Conservation (phyloP, 2,888 invertebrate species). For the Lomographa bimaculata region DNA sequence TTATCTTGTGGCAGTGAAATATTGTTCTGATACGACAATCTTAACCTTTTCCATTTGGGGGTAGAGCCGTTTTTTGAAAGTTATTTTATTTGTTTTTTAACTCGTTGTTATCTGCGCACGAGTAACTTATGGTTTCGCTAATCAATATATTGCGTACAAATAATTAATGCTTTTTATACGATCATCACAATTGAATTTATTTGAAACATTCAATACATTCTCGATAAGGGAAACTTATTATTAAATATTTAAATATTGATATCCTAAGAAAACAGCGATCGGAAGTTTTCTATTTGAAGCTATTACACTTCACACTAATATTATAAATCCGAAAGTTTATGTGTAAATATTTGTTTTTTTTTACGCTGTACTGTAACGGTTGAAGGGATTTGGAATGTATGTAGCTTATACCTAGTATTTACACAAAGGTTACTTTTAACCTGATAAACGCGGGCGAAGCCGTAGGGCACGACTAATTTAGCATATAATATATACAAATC, state of each 20-base stretch:
- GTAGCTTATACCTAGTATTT: too few relatives aligned
- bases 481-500: too few relatives aligned
- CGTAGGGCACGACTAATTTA: too few relatives aligned
- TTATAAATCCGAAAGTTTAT: too few relatives aligned
- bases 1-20: conserved; percentile 51
- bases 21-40: conserved; percentile 50
- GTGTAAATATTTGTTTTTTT: too few relatives aligned
- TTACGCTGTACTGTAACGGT: too few relatives aligned
- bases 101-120: conserved; percentile 39
- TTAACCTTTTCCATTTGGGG: conserved; percentile 53
- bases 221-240: conserved; percentile 55
- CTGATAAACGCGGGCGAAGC: too few relatives aligned
- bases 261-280: too few relatives aligned
- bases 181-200: conserved; percentile 57
- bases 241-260: conserved; percentile 44
- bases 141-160: conserved; percentile 39
- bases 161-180: conserved; percentile 33
- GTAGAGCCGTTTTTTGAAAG: conserved; percentile 33
- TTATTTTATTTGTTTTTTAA: conserved; percentile 34
- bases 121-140: conserved; percentile 43
- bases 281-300: too few relatives aligned
- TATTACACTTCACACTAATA: too few relatives aligned
- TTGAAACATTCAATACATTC: conserved; percentile 58
- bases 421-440: too few relatives aligned
- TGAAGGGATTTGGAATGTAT: too few relatives aligned